Percentiles rank a stretch among this genome's conserved stretches.
These are phyloP conservation scores for Dromococcyx pavoninus DNA, from an alignment of 2,797 vertebrate genomes.

Conservation along the genomic window DNA sequence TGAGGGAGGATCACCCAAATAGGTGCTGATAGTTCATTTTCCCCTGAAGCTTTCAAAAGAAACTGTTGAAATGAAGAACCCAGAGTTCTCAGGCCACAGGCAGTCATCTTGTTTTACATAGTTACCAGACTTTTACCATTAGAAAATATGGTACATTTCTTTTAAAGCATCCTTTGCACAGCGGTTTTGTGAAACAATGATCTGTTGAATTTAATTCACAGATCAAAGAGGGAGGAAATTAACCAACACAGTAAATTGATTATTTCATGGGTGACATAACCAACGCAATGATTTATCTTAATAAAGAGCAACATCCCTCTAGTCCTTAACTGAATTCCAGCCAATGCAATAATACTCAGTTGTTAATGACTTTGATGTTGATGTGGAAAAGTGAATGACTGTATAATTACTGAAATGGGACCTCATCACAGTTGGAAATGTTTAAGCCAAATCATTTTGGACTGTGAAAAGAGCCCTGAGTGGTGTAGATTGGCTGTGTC, in stretches of 20 bases:
- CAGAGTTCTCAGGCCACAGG: neutral
- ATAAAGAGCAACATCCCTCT: constrained; percentile 81
- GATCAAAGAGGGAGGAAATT: constrained; percentile 85
- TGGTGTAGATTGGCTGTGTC: constrained; percentile 79
- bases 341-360: constrained; percentile 81
- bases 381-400: constrained; percentile 86
- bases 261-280: constrained; percentile 88
- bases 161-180: constrained; percentile 68
- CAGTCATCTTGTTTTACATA: constrained; percentile 52
- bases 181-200: constrained; percentile 79
- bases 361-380: constrained; percentile 87
- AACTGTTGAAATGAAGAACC: constrained; percentile 53
- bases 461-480: constrained; percentile 82
- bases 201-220: constrained; percentile 84
- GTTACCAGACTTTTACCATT: constrained; percentile 49
- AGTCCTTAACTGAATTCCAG: constrained; percentile 80
- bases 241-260: constrained; percentile 88
- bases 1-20: constrained; percentile 54
- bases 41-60: constrained; percentile 33
- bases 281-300: constrained; percentile 89
- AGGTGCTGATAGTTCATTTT: constrained; percentile 46
- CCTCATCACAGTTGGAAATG: constrained; percentile 86
- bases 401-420: constrained; percentile 83
- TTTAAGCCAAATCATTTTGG: constrained; percentile 87
- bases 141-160: constrained; percentile 66